Percentiles rank a stretch among this genome's conserved stretches.
phyloP scores from a whole-genome alignment of 2,888 invertebrate species.

The Caenorhabditis drosophilae region DNA sequence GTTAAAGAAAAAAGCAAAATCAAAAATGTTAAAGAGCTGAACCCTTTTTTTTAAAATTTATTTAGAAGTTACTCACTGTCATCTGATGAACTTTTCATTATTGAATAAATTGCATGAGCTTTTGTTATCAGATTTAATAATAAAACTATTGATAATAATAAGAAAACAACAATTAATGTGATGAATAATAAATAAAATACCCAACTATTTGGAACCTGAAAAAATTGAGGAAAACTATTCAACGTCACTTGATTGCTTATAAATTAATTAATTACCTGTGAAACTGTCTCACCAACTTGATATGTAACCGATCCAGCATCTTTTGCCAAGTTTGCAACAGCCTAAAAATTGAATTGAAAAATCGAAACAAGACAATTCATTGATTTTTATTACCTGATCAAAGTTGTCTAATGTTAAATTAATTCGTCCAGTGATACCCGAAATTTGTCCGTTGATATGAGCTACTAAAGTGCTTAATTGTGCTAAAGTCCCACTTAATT shows the following conservation, averaged over 20 bases:
- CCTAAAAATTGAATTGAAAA: conserved; percentile 20
- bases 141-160: conserved; percentile 62
- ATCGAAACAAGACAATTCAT: no score
- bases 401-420: conserved; percentile 66
- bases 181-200: conserved; percentile 67
- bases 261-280: conserved; percentile 48
- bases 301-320: conserved; percentile 64
- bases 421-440: conserved; percentile 62
- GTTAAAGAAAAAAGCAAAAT: no score
- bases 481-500: conserved; percentile 63
- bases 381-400: no score
- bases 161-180: conserved; percentile 63
- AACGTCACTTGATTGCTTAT: neutral
- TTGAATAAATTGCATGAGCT: conserved; percentile 51
- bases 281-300: conserved; percentile 64
- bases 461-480: conserved; percentile 64
- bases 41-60: neutral
- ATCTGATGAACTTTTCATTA: conserved; percentile 39
- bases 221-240: no score
- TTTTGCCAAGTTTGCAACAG: conserved; percentile 62
- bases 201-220: conserved; percentile 66
- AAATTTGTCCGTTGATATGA: conserved; percentile 65
- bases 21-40: conserved; percentile 3
- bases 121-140: conserved; percentile 62
- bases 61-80: conserved; percentile 40